Conservation (phyloP, 92 coral and sea anemone genomes). For the Pocillopora meandrina region DNA sequence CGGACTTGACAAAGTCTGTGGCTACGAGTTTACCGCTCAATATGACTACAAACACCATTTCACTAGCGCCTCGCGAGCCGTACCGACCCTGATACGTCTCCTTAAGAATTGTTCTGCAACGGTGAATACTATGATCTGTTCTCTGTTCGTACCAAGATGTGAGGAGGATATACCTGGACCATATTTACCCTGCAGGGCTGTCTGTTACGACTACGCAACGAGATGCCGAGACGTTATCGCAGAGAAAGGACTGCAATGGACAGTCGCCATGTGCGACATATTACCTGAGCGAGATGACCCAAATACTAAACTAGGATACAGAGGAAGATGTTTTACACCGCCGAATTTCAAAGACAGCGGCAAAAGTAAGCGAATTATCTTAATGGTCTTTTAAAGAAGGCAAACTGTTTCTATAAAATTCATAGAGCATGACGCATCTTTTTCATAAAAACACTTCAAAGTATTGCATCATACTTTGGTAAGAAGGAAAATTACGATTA, state of each 20-base stretch:
- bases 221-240: conserved; percentile 33
- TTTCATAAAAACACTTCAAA: too few species aligned
- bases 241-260: conserved; percentile 41
- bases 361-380: conserved; percentile 19
- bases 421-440: too few species aligned
- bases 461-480: too few species aligned
- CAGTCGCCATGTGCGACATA: conserved; percentile 53
- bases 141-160: conserved; percentile 64
- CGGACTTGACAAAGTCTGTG: conserved; percentile 55
- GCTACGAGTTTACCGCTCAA: conserved; percentile 60
- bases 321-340: conserved; percentile 59
- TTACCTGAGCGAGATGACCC: conserved; percentile 57
- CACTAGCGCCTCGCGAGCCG: conserved; percentile 38
- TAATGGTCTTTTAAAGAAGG: not conserved
- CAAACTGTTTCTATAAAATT: not conserved
- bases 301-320: conserved; percentile 26
- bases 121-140: conserved; percentile 50
- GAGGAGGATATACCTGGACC: conserved; percentile 58
- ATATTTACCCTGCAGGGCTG: conserved; percentile 63
- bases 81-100: not conserved
- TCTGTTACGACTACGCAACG: conserved; percentile 52
- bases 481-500: too few species aligned
- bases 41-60: conserved; percentile 41
- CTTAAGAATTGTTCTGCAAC: conserved; percentile 47
- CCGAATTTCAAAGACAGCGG: conserved; percentile 55